Conservation (phyloP, 53 echinoderm and acorn worm genomes). For the Stichopus horrens region DNA sequence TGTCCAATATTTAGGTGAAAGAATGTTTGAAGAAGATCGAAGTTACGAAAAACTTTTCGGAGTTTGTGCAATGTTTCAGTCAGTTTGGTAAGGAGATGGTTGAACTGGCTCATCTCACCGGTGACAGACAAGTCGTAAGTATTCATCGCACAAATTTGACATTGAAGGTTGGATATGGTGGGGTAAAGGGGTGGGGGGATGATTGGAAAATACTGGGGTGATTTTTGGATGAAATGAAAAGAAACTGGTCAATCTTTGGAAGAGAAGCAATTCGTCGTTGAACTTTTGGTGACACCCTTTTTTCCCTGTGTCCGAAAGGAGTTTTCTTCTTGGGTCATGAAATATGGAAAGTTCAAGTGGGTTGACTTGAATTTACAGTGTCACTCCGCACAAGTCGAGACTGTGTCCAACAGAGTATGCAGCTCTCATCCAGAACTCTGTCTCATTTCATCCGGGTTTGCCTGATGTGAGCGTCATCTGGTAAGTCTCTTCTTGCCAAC, state of each 20-base stretch:
- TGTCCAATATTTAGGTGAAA: constrained; percentile 57
- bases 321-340: too few species aligned
- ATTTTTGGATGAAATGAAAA: too few species aligned
- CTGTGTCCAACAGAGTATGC: too few species aligned
- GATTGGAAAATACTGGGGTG: too few species aligned
- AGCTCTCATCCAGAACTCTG: too few species aligned
- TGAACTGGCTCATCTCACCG: constrained; percentile 94
- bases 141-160: not conserved
- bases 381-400: too few species aligned
- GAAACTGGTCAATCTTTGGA: too few species aligned
- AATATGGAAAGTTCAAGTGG: too few species aligned
- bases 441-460: not conserved
- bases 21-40: constrained; percentile 85
- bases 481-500: not conserved
- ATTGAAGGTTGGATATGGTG: not conserved
- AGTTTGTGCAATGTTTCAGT: constrained; percentile 98
- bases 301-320: too few species aligned
- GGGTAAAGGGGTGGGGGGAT: not conserved
- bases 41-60: constrained; percentile 79
- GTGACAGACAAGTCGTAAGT: constrained; percentile 93
- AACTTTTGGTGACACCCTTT: too few species aligned
- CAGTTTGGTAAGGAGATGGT: constrained; percentile 99
- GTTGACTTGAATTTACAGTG: too few species aligned
- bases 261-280: too few species aligned
- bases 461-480: not conserved